A percentile compares a stretch with the other conserved stretches of the same genome.
Conservation (phyloP, 2,113 vertebrate genomes). For the Anhinga anhinga region DNA sequence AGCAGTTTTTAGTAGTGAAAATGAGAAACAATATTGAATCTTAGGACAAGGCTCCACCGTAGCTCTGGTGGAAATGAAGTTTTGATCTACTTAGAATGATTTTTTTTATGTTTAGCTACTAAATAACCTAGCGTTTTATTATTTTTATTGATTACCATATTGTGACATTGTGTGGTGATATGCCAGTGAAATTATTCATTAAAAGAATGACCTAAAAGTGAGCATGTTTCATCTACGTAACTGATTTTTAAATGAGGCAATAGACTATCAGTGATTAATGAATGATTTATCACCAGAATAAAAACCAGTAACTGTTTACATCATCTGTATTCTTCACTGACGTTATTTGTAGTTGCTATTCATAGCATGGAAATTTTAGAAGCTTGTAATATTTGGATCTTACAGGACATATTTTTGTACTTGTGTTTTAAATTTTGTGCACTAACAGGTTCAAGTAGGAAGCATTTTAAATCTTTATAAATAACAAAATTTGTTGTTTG, state of each 20-base stretch:
- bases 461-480: not conserved
- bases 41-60: not conserved
- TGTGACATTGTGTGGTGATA: not conserved
- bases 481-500: not conserved
- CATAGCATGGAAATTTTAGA: not conserved
- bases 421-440: not conserved
- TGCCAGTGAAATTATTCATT: not conserved
- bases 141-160: not conserved
- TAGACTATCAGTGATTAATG: not conserved
- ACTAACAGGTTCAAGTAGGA: not conserved
- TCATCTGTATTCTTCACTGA: not conserved
- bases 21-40: not conserved
- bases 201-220: not conserved
- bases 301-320: not conserved
- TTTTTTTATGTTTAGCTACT: not conserved
- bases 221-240: not conserved
- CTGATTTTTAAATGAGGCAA: conserved; percentile 5
- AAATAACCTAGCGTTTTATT: not conserved
- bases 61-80: not conserved
- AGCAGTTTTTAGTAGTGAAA: not conserved
- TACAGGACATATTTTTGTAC: not conserved
- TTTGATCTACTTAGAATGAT: not conserved
- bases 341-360: not conserved
- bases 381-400: not conserved
- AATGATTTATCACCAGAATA: not conserved